Evolutionary conservation across 2,113 vertebrate species (phyloP).

Genomic region (Anguilla japonica): DNA sequence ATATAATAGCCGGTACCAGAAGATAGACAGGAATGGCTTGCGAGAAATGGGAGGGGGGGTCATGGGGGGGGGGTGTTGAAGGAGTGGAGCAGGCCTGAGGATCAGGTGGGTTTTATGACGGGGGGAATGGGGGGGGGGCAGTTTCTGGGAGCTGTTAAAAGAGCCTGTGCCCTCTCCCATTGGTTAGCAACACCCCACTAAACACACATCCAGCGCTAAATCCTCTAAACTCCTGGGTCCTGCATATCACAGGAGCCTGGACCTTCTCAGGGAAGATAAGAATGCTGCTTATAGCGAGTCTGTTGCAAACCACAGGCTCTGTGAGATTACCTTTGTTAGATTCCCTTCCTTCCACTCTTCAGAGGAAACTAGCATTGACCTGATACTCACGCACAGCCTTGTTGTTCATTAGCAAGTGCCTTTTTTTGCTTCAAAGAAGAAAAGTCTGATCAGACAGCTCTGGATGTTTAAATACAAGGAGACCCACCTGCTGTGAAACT

Average conservation of each 20-base stretch:
- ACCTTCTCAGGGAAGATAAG: conserved; percentile 37
- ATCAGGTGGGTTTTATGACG: conserved; percentile 46
- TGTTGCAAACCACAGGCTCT: neutral
- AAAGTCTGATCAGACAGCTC: neutral
- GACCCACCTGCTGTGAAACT: neutral
- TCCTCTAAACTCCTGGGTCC: conserved; percentile 30
- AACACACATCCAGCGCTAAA: conserved; percentile 49
- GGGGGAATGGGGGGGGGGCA: conserved; percentile 24
- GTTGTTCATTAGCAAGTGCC: neutral
- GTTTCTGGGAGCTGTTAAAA: conserved; percentile 53
- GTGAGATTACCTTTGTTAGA: neutral
- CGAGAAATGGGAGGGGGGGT: neutral
- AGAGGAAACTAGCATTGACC: neutral
- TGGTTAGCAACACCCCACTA: conserved; percentile 34
- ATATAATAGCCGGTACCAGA: conserved; percentile 28
- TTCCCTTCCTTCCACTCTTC: no score
- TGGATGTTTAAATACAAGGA: neutral
- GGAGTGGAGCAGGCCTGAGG: conserved; percentile 47
- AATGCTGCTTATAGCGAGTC: neutral
- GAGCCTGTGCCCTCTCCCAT: conserved; percentile 47
- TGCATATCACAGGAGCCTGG: conserved; percentile 48
- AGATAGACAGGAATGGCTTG: conserved; percentile 49
- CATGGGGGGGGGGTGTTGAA: conserved; percentile 14
- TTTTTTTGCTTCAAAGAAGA: neutral
- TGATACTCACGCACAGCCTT: neutral